Evolutionary conservation across 2,888 invertebrate species (phyloP), one percentile per base, ranked within the genome.

Genomic region (Platycheirus albimanus): DNA sequence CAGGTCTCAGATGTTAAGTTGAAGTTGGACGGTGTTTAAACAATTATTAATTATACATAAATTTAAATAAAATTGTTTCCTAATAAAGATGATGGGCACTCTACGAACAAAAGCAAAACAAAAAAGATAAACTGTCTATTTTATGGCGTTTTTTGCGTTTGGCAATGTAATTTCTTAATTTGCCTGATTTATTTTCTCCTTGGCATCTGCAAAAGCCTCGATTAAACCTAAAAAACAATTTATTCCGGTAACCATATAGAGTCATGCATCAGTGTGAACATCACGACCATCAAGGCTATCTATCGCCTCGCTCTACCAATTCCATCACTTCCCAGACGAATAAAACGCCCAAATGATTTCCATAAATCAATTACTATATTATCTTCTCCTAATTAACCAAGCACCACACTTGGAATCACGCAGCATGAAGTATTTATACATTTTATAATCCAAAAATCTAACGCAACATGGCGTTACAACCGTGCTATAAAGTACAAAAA

Each of bases 321-420:
- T 33, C 33, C 33, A 15, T 19, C 13, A 45, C 45, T 61, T 61
- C 61, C 45, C 30, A 33, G 2, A n/a, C 41, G 7, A 45, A 45
- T 19, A 28, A 11, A 41, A 41, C 38, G 8, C 56, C 56, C 58
- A 43, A 61, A 30, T 45, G 1, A 45, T 45, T 30, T 30, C 45
- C 61, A 61, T 45, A 61, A 61, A 61, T 61, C 61, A 61, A 61
- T 61, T 61, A 30, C 45, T 30, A 13, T n/a, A n/a, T n/a, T n/a
- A n/a, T n/a, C n/a, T 30, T 61, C 45, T 33, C 19, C 61, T 7
- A 30, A 45, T 19, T 30, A 17, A 8, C 43, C 43, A 17, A 43
- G 30, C 43, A 43, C 2, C 24, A 41, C 41, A 61, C 38, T n/a
- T 20, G 43, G 8, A 61, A 30, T 17, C 61, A 61, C 19, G 13